Evolutionary conservation across 2,797 vertebrate genomes (phyloP), one percentile per base, ranked within the genome.

Genomic region (Tauraco hartlaubi): DNA sequence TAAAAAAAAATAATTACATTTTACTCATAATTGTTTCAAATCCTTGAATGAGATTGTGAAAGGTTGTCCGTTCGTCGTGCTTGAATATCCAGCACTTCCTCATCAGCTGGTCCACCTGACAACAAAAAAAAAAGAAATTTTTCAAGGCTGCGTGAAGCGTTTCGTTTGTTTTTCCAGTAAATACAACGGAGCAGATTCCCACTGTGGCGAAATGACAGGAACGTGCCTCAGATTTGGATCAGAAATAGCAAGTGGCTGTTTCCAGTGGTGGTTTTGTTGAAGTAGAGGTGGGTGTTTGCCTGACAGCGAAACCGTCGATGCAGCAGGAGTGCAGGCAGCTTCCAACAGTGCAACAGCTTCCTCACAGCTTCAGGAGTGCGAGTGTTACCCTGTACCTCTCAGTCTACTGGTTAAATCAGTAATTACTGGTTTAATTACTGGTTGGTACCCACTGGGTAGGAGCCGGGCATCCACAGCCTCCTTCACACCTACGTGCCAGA

Each of bases 91-190:
- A 99, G 96, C 99, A 99, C 88, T 95, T 99, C 91, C 97, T 98
- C 99, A 99, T 99, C 96, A 99, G 98, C n/a, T 98, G 98, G 83
- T 99, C 99, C 91, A 99, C 98, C 99, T 99, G 9, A 5, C 14
- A 41, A 64, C 25, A 90, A 33, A 41, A 37, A 13, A 13, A 29
- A 18, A 62, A 63, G 44, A n/a, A 0, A 1, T 12, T n/a, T 7
- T 9, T 23, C 16, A 67, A 58, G 52, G 37, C 3, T 3, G 6
- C 1, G 0, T 13, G 9, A 22, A 54, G 25, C 37, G 13, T 21
- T 18, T 2, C 9, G 1, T 2, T 9, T 25, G 3, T 1, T 20
- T 52, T 44, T 15, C n/a, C 41, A 66, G 17, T 4, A 3, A 14
- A 14, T 5, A 1, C 0, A 3, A 8, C 0, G 29, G 56, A 66